Evolutionary conservation across 1,140 invertebrate species (phyloP).

Genomic region (Philotrypesis tridentata): DNA sequence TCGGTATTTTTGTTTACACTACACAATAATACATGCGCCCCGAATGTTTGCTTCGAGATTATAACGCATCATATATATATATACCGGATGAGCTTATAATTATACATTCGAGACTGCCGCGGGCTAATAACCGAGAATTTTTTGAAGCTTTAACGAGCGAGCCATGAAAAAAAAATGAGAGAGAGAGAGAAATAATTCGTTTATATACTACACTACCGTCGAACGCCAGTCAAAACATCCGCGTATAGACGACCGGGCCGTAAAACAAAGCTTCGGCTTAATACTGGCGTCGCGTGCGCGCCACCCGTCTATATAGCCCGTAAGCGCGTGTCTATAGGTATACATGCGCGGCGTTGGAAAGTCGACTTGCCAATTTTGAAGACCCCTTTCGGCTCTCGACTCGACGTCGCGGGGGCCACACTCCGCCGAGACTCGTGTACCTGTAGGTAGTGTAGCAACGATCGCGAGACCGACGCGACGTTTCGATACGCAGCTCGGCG

Average conservation of each 20-base stretch:
- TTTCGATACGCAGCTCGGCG: neutral
- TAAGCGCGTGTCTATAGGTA: neutral
- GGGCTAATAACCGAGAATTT: no score
- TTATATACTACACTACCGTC: neutral
- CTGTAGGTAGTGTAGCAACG: neutral
- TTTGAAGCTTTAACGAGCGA: no score
- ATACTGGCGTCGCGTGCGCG: neutral
- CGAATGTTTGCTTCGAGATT: no score
- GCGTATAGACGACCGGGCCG: neutral
- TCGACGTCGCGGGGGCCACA: neutral
- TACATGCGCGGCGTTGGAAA: neutral
- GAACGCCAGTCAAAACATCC: neutral
- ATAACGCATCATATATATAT: no score
- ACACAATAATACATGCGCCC: no score
- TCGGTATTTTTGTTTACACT: neutral
- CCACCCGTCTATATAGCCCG: no score
- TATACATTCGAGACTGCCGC: no score
- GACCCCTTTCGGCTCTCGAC: neutral
- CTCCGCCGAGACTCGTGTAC: neutral
- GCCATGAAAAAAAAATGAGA: no score
- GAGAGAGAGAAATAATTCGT: neutral
- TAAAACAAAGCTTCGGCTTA: neutral
- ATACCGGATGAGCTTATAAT: no score
- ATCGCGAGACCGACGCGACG: neutral
- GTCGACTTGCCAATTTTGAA: constrained; percentile 6